A percentile compares a stretch with the other conserved stretches of the same genome.
Evolutionary conservation across 2,113 vertebrate species (phyloP).

Genomic region (Grantiella picta): DNA sequence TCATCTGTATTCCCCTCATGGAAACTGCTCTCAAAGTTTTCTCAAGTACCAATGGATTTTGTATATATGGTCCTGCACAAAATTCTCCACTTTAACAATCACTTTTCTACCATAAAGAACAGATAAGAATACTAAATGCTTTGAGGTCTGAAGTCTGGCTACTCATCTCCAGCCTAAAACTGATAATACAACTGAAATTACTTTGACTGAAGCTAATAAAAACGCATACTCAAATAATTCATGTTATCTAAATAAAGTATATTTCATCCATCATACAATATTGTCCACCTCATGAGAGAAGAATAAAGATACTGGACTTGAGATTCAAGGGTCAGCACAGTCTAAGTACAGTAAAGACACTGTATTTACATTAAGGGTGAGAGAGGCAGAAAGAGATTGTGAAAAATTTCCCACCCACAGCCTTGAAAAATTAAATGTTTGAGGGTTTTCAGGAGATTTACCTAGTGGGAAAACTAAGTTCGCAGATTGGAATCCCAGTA

Average conservation of each 20-base stretch:
- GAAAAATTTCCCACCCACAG: background rate
- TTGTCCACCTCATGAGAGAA: background rate
- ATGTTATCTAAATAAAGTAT: slow-evolving; percentile 49
- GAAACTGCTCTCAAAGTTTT: background rate
- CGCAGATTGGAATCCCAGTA: background rate
- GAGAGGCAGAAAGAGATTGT: background rate
- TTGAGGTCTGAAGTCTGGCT: background rate
- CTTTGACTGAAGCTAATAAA: slow-evolving; percentile 14
- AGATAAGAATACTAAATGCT: background rate
- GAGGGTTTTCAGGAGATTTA: background rate
- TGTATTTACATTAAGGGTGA: background rate
- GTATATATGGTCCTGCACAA: background rate
- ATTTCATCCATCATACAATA: background rate
- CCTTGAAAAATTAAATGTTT: background rate
- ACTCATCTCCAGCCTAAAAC: background rate
- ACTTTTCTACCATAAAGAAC: background rate
- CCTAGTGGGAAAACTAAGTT: background rate
- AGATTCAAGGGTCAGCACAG: slow-evolving; percentile 25
- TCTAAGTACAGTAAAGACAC: background rate
- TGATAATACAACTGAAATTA: background rate
- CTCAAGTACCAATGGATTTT: background rate
- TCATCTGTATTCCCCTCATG: background rate
- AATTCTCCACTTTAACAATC: background rate
- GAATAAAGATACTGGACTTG: background rate
- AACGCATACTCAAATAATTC: slow-evolving; percentile 14